Evolutionary conservation across 2,113 vertebrate species (phyloP), one percentile per base, ranked within the genome.

Genomic region (Heterotis niloticus): DNA sequence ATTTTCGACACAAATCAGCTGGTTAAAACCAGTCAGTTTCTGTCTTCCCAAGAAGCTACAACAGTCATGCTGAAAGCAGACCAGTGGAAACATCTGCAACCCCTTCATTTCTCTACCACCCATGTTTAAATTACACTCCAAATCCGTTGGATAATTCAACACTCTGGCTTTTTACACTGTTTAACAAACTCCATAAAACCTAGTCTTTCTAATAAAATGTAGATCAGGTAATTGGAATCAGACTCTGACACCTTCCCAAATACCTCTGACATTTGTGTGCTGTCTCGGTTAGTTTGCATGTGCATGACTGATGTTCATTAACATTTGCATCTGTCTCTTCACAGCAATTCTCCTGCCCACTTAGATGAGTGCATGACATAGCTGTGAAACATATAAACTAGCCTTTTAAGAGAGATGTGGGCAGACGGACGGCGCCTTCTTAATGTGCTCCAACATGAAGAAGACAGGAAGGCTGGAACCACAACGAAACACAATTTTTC

Each of bases 301-400:
- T 77, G 64, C 62, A 72, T 44, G 34, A 75, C 34, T 29, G 54
- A 24, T 17, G 1, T 70, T 73, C 66, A 68, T 78, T 80, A 80
- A 59, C 10, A 72, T 77, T 67, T 72, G 16, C 64, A n/a, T 52
- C 28, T 16, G 13, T 54, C 34, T 54, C 20, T 16, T 18, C 28
- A 66, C 16, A n/a, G 16, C 28, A 5, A 28, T 28, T 54, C 64
- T 17, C 44, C 14, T 17, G 62, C 54, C 71, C 70, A 77, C 7
- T 81, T 77, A 72, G 52, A 70, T 65, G 56, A 59, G 78, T 75
- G 34, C 76, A 70, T 71, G 54, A 78, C 82, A 65, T 16, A 54
- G 75, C 28, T 67, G 18, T 20, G 64, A 56, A 23, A 24, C 10
- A 23, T 44, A 14, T 10, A 23, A 16, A 28, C 76, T 34, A 77